phyloP scores from a whole-genome alignment of 2,797 vertebrate species.

The Muscicapa striata region DNA sequence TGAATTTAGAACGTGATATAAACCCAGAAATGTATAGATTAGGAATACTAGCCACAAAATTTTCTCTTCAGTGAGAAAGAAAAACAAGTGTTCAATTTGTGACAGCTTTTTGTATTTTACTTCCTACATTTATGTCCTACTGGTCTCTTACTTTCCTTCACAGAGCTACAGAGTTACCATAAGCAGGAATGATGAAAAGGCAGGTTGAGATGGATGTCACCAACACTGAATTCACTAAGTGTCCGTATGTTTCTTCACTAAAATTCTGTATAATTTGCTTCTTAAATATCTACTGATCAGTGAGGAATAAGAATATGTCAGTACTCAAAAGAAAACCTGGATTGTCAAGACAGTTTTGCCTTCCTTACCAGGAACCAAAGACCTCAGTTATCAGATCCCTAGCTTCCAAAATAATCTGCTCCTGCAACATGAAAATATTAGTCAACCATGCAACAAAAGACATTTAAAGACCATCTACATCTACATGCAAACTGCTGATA shows the following conservation, averaged over 20 bases:
- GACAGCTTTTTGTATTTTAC: not conserved
- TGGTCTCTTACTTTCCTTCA: not conserved
- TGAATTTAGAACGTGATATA: not conserved
- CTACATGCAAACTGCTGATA: not conserved
- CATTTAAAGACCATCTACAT: not conserved
- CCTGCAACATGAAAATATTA: not conserved
- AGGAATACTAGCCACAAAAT: not conserved
- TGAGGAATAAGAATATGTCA: not conserved
- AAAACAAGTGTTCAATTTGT: not conserved
- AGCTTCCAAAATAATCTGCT: not conserved
- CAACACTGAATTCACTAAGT: rapidly evolving
- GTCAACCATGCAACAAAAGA: not conserved
- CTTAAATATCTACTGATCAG: not conserved
- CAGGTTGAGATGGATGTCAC: not conserved
- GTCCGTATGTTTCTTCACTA: not conserved
- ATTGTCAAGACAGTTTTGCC: not conserved
- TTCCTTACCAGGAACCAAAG: not conserved
- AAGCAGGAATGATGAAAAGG: not conserved
- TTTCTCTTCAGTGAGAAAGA: not conserved
- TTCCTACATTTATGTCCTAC: not conserved
- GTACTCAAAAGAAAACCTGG: not conserved
- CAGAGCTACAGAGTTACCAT: not conserved
- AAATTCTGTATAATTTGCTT: not conserved
- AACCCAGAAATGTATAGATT: not conserved
- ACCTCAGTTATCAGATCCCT: not conserved